Percentiles rank a stretch among this genome's conserved stretches.
These are phyloP conservation scores for Bombus impatiens DNA, from an alignment of 1,140 invertebrate species.

Conservation along the genomic window DNA sequence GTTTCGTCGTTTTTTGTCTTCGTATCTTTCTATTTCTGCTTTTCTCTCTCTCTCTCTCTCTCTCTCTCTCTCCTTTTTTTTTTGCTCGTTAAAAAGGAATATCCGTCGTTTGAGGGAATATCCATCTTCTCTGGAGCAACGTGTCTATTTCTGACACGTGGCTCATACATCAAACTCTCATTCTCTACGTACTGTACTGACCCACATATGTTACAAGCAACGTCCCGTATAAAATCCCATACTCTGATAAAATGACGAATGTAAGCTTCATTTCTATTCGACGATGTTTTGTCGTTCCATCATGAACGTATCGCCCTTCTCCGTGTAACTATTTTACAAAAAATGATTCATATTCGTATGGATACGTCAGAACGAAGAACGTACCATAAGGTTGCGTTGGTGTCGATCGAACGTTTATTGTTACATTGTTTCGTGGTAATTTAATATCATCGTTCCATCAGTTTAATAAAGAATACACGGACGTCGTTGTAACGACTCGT, in stretches of 20 bases:
- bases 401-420: neutral
- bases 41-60: no score
- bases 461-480: neutral
- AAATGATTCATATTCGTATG: neutral
- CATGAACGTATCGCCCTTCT: neutral
- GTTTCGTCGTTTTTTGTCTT: no score
- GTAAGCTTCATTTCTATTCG: neutral
- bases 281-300: neutral
- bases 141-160: constrained; percentile 54
- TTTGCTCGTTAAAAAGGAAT: neutral
- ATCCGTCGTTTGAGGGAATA: constrained; percentile 31
- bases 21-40: no score
- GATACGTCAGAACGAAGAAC: neutral
- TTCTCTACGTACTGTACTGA: constrained; percentile 38
- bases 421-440: neutral
- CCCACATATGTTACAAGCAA: constrained; percentile 55
- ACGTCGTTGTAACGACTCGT: neutral
- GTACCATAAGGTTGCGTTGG: neutral
- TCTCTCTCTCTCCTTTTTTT: neutral
- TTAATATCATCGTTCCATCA: neutral
- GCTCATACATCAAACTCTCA: constrained; percentile 42
- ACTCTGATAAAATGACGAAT: constrained; percentile 58
- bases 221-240: constrained; percentile 57
- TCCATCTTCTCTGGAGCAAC: constrained; percentile 35
- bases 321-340: neutral